Evolutionary conservation across 2,888 invertebrate species (phyloP), one percentile per base, ranked within the genome.

Genomic region (Xanthorhoe designata): DNA sequence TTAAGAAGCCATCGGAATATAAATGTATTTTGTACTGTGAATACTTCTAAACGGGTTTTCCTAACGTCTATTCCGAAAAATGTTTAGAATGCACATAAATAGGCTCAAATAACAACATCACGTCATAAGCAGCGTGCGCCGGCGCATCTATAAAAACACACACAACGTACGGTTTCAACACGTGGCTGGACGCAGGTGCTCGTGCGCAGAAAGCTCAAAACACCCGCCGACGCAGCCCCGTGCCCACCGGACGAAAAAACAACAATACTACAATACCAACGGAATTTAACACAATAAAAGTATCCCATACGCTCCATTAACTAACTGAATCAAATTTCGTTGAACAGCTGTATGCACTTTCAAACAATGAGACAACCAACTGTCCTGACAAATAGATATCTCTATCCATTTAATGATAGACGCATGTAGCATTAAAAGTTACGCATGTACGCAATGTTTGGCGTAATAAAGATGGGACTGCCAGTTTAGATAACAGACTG

Each of bases 281-380:
- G 74, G 74, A 76, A 78, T 75, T 78, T 75, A 75, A 79, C 76
- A 76, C 68, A 78, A 77, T 78, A 82, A 82, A 68, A 75, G 76
- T 77, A 80, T 84, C 84, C 79, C 84, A 86, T 80, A 81, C 87
- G 85, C 85, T 85, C 88, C 88, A 89, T 90, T 90, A 87, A 83
- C 77, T 80, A 83, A 80, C 79, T 82, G 89, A 86, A 88, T 90
- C 89, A 85, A 86, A 89, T 90, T 89, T 83, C 89, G 86, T 84
- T 82, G 86, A 86, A 88, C 91, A 92, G 87, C 90, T 92, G 91
- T 82, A 82, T 78, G 75, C 75, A 76, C 75, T 79, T 80, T 81
- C 79, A 81, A 81, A 86, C 84, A 86, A 86, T 84, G 78, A 79
- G 65, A 68, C 74, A 71, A 75, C 78, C 79, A 80, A 80, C 80